Base-by-base conservation (phyloP, 2,797 vertebrate genomes). In the Danio tinwini region DNA sequence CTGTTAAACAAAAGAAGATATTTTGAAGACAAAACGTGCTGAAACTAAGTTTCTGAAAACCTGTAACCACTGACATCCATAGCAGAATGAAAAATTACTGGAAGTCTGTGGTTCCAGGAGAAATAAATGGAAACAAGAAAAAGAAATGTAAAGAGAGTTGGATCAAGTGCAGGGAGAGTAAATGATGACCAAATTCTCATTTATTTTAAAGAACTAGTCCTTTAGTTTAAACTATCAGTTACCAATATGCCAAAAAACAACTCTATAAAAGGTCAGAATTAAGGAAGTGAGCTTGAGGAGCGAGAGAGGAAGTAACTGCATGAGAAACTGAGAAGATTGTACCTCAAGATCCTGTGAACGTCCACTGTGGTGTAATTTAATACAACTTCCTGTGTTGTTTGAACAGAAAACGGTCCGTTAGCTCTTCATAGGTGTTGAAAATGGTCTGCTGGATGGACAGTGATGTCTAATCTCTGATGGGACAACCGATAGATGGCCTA, bases 251-350 rank as follows among this genome's bases (percentile, higher is more conserved):
- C 19, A 50, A 7, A 5, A 14, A 64, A 62, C 2, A 67, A 47
- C 37, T 44, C 10, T 21, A 7, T 44, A 29, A 49, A 72, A 16
- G 21, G 14, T 64, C 12, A 76, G 16, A 62, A 71, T 45, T 81
- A 58, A 69, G 16, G 37, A 80, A 85, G 19, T 44, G 17, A 59
- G 19, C 7, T 55, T 68, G 42, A 61, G 53, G 64, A 50, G 40
- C 21, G 12, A 58, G 39, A 74, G 14, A 73, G 84, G 79, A 85
- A 85, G 72, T 67, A 9, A 55, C 40, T 74, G 55, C 61, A 45
- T 19, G 49, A 72, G 45, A 58, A 7, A 37, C 12, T 44, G 29
- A 68, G 17, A 75, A 37, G 17, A 21, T 69, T 19, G 19, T 53
- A 52, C 45, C n/a, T 74, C 14, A 7, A 76, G 49, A 75, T 62